These are phyloP conservation scores for Lepus timidus DNA, from an alignment of 2,113 vertebrate species.

Conservation along the genomic window DNA sequence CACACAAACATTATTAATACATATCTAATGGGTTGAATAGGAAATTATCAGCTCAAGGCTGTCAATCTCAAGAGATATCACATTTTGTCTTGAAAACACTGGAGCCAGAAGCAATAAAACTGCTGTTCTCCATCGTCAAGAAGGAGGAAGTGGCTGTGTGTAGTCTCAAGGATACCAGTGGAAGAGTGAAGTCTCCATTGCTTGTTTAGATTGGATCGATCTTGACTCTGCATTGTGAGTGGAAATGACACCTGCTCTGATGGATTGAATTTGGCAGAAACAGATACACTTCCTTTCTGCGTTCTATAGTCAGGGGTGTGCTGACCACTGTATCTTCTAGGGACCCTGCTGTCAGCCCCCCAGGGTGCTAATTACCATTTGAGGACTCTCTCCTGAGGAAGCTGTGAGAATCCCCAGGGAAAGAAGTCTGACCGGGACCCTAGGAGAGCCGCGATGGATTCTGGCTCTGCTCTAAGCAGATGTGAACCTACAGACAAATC, in stretches of 20 bases:
- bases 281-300: slow-evolving; percentile 44
- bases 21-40: neutral
- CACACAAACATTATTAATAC: neutral
- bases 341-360: slow-evolving; percentile 41
- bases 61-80: slow-evolving; percentile 35
- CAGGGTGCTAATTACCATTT: slow-evolving; percentile 60
- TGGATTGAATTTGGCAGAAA: slow-evolving; percentile 63
- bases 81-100: slow-evolving; percentile 62
- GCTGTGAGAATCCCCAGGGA: neutral
- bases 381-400: slow-evolving; percentile 42
- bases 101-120: slow-evolving; percentile 55
- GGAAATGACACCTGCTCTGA: slow-evolving; percentile 66
- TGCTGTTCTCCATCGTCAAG: slow-evolving; percentile 23
- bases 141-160: slow-evolving; percentile 46
- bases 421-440: slow-evolving; percentile 2
- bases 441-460: neutral
- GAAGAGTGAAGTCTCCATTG: slow-evolving; percentile 63
- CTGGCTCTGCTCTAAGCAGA: neutral
- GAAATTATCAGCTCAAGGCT: slow-evolving; percentile 38
- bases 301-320: slow-evolving; percentile 64
- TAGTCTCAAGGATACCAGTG: slow-evolving; percentile 56
- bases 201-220: slow-evolving; percentile 75
- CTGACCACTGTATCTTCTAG: slow-evolving; percentile 47
- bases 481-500: slow-evolving; percentile 45
- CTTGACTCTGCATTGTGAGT: slow-evolving; percentile 42